Conservation (phyloP, 2,888 invertebrate species). For the Amphipoea oculea region DNA sequence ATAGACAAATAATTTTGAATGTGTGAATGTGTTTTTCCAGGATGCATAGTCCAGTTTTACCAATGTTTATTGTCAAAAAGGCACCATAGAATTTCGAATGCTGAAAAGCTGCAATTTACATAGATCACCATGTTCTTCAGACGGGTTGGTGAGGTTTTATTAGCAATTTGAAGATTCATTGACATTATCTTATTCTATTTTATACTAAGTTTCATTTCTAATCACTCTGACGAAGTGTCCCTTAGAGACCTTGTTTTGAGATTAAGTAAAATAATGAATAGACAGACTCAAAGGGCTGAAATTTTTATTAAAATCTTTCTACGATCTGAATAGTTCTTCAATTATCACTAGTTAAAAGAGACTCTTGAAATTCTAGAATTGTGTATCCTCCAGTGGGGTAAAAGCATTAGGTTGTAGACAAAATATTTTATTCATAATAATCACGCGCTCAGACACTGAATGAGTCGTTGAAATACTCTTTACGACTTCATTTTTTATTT, state of each 20-base stretch:
- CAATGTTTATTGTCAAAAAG: not conserved
- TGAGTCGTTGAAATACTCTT: constrained; percentile 17
- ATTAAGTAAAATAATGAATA: constrained; percentile 8
- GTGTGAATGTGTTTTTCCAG: not conserved
- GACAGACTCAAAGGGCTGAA: constrained; percentile 10
- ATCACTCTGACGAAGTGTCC: constrained; percentile 11
- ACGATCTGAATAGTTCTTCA: constrained; percentile 40
- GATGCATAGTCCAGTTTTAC: not conserved
- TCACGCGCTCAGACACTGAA: constrained; percentile 17
- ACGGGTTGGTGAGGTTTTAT: not conserved
- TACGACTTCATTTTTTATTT: constrained; percentile 7
- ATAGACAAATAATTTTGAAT: not conserved
- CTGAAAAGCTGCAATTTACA: not conserved
- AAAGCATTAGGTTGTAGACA: constrained; percentile 44
- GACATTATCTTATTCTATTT: not conserved
- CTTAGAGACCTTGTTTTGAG: constrained; percentile 5
- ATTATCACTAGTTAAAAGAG: constrained; percentile 42
- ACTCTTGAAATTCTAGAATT: constrained; percentile 42
- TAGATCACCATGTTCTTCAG: too few relatives aligned
- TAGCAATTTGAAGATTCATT: not conserved
- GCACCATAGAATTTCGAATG: not conserved
- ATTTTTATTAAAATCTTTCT: constrained; percentile 30
- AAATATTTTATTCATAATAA: constrained; percentile 55
- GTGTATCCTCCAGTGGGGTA: constrained; percentile 29
- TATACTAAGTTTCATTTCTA: not conserved